Evolutionary conservation across 2,888 invertebrate genomes (phyloP).

Genomic region (Eupithecia pulchellata): DNA sequence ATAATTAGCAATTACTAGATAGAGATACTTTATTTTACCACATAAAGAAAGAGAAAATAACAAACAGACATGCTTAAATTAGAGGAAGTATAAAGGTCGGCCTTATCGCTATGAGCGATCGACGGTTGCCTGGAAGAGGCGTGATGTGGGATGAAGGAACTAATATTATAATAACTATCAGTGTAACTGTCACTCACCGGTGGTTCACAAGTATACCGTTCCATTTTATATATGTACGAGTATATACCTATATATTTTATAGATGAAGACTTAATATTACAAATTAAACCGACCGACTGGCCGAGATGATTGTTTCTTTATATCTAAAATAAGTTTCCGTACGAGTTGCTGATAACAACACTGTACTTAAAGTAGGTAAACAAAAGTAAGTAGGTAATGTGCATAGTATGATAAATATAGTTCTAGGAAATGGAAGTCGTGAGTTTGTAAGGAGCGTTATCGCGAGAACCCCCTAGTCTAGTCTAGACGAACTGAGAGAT

Average conservation of each 20-base stretch:
- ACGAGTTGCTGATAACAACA: not conserved
- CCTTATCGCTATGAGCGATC: too few relatives aligned
- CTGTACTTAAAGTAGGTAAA: constrained; percentile 5
- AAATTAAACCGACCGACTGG: not conserved
- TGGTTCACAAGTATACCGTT: constrained; percentile 57
- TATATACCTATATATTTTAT: too few relatives aligned
- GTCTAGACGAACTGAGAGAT: too few relatives aligned
- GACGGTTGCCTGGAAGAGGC: too few relatives aligned
- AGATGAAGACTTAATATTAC: not conserved
- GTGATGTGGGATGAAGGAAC: too few relatives aligned
- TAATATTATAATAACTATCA: too few relatives aligned
- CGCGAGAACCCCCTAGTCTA: not conserved
- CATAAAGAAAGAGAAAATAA: too few relatives aligned
- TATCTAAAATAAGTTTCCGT: not conserved
- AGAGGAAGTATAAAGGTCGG: too few relatives aligned
- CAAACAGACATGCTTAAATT: too few relatives aligned
- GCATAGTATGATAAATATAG: not conserved
- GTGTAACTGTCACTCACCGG: constrained; percentile 48
- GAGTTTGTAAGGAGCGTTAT: not conserved
- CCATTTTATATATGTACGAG: constrained; percentile 51
- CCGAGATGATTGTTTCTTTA: constrained; percentile 10
- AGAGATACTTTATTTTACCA: too few relatives aligned
- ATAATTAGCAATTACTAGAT: not conserved
- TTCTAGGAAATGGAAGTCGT: not conserved
- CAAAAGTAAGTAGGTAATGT: not conserved